These are phyloP conservation scores for Trimorus sp. DNA, from an alignment of 2,888 invertebrate genomes.

Conservation along the genomic window DNA sequence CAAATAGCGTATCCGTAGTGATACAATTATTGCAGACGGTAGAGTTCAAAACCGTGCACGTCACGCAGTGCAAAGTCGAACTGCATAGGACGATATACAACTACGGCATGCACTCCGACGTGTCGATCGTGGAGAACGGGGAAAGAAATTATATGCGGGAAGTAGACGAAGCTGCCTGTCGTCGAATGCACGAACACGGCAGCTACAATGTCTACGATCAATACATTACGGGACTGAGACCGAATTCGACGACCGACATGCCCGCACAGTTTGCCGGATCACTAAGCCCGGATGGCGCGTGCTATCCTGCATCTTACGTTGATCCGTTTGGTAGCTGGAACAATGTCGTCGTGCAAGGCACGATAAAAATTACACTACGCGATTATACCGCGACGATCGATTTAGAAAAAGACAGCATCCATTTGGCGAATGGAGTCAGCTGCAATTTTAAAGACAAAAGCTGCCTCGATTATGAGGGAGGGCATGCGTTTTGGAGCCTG, in stretches of 20 bases:
- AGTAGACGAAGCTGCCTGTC: neutral
- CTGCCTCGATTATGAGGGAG: slow-evolving; percentile 48
- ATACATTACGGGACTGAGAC: neutral
- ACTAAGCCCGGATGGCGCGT: slow-evolving; percentile 30
- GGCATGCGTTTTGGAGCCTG: slow-evolving; percentile 42
- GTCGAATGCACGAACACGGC: neutral
- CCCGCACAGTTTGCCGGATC: slow-evolving; percentile 13
- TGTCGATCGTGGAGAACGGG: neutral
- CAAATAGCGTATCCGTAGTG: no score
- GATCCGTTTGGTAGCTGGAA: slow-evolving; percentile 59
- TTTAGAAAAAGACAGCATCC: slow-evolving; percentile 28
- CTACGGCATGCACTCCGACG: slow-evolving; percentile 15
- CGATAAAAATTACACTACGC: slow-evolving; percentile 20
- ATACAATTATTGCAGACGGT: neutral
- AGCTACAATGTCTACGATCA: neutral
- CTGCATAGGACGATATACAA: neutral
- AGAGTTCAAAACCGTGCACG: neutral
- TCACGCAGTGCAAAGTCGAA: neutral
- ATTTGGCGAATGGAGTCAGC: slow-evolving; percentile 17
- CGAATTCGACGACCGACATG: neutral
- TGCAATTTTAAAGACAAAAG: slow-evolving; percentile 3
- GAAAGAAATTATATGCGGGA: neutral
- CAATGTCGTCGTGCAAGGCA: slow-evolving; percentile 54
- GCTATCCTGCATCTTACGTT: slow-evolving; percentile 47
- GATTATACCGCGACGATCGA: slow-evolving; percentile 24